Evolutionary conservation across 1,140 invertebrate species (phyloP).

Genomic region (Eciton burchellii): DNA sequence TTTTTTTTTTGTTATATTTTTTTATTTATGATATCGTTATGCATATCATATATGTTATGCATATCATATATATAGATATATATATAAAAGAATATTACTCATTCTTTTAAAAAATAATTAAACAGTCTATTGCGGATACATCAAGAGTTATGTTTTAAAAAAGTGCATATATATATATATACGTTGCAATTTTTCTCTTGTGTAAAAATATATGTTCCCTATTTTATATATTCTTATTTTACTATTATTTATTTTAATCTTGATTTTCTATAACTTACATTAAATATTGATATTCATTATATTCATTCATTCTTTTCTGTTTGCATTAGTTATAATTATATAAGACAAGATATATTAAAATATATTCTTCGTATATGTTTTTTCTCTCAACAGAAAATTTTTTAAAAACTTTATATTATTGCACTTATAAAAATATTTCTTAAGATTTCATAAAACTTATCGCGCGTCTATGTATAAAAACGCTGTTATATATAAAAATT

Average conservation of each 20-base stretch:
- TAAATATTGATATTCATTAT: constrained; percentile 24
- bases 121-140: constrained; percentile 6
- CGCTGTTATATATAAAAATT: not conserved
- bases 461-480: too few species aligned
- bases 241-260: not conserved
- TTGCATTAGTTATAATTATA: constrained; percentile 16
- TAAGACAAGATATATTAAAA: not conserved
- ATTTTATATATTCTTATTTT: not conserved
- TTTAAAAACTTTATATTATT: constrained; percentile 9
- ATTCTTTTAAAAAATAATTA: constrained; percentile 23
- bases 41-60: not conserved
- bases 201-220: not conserved
- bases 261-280: not conserved
- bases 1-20: constrained; percentile 44
- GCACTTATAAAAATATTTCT: not conserved
- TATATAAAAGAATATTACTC: constrained; percentile 6
- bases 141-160: constrained; percentile 7
- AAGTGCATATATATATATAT: not conserved
- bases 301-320: constrained; percentile 11
- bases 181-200: not conserved
- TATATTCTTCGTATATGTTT: too few species aligned
- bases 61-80: not conserved
- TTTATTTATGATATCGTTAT: constrained; percentile 30
- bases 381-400: constrained; percentile 16
- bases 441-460: not conserved